Conservation (phyloP, 2,888 invertebrate genomes). For the Acanthococcus lagerstroemiae region DNA sequence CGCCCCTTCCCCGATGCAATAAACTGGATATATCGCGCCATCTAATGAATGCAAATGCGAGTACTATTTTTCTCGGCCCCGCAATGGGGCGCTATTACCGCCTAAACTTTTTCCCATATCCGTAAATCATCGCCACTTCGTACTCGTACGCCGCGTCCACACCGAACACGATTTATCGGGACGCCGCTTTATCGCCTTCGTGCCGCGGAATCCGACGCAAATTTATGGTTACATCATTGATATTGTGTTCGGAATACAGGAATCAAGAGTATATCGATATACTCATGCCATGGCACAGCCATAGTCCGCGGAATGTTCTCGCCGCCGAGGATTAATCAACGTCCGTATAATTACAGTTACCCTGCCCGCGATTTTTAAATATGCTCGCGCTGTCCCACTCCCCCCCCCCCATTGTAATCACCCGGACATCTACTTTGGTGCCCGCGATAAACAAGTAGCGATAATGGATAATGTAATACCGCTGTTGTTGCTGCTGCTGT, state of each 20-base stretch:
- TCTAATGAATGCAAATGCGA: too few species aligned
- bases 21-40: too few species aligned
- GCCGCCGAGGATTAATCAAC: background rate
- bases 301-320: background rate
- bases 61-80: too few species aligned
- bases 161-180: background rate
- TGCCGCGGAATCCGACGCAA: background rate
- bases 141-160: background rate
- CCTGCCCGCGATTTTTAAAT: background rate
- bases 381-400: too few species aligned
- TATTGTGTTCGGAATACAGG: background rate
- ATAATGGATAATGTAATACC: background rate
- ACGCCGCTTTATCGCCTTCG: background rate
- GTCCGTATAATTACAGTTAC: background rate
- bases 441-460: background rate
- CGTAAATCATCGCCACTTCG: background rate
- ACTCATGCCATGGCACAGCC: background rate
- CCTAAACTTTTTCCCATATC: too few species aligned
- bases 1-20: too few species aligned
- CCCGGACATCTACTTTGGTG: background rate
- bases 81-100: too few species aligned
- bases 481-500: background rate
- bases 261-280: background rate
- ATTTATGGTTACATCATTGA: background rate
- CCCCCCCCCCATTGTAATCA: background rate